Evolutionary conservation across 2,113 vertebrate genomes (phyloP), one percentile per base, ranked within the genome.

Genomic region (Burhinus bistriatus): DNA sequence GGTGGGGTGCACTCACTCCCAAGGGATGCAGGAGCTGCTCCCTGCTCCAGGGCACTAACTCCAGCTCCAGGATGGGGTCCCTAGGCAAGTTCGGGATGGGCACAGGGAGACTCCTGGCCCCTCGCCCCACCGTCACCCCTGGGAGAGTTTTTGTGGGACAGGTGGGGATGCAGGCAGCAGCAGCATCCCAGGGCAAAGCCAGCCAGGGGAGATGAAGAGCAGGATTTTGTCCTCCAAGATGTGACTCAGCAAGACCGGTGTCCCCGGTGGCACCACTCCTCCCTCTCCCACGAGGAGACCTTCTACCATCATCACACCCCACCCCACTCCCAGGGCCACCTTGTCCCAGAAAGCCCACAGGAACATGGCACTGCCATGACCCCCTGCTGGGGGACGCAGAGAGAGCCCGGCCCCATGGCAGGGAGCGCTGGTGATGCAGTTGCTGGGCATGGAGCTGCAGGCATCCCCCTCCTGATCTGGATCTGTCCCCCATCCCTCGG

Each of bases 351-450:
- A 51, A 51, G 49, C 22, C 49, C 49, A 51, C 9, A 21, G 49
- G 49, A 21, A 49, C 49, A 49, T 22, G 49, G 49, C 49, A 14
- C 30, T 52, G 36, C 23, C 32, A 17, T 2, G 12, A 57, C 20
- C 9, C 40, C 17, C 2, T n/a, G 0, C 2, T 23, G 36, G 13
- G n/a, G 64, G 57, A 70, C 0, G 0, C n/a, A 27, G 64, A 61
- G 19, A 45, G 34, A 80, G 51, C 27, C 82, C 6, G 1, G 47
- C 16, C 20, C 61, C n/a, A 32, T 0, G 2, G 69, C 2, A 0
- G 52, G 70, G 45, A 68, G 47, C 2, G 2, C 38, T 69, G 70
- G 12, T 7, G 68, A 55, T 36, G 62, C 38, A 80, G 52, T n/a
- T 1, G 4, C 68, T 55, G 80, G n/a, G 38, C 78, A n/a, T 1